A percentile compares a stretch with the other conserved stretches of the same genome.
Conservation (phyloP, 1,140 invertebrate species). For the Atopsyche davidsoni region DNA sequence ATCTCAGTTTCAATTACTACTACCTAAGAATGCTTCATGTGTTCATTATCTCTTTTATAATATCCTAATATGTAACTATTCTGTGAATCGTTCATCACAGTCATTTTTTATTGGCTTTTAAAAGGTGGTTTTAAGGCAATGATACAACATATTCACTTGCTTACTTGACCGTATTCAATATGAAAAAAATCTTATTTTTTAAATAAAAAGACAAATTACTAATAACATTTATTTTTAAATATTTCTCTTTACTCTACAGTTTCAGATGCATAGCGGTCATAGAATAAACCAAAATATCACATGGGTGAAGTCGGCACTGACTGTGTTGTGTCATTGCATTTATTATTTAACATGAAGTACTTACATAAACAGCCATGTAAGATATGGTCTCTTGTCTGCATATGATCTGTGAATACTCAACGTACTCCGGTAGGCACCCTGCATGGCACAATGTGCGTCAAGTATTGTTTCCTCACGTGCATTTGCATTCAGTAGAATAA, state of each 20-base stretch:
- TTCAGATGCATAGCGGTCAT: no score
- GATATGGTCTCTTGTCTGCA: constrained; percentile 12
- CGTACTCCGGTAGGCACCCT: constrained; percentile 2
- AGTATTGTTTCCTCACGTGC: not conserved
- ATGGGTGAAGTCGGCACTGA: not conserved
- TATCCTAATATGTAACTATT: constrained; percentile 12
- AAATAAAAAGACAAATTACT: not conserved
- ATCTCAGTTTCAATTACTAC: constrained; percentile 14
- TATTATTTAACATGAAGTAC: constrained; percentile 20
- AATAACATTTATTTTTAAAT: not conserved
- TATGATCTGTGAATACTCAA: constrained; percentile 18
- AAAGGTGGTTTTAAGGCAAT: constrained; percentile 15
- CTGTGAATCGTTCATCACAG: not conserved
- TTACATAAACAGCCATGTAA: constrained; percentile 15
- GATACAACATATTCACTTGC: constrained; percentile 16
- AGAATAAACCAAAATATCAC: not conserved
- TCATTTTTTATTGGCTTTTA: constrained; percentile 14
- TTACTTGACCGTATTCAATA: constrained; percentile 12
- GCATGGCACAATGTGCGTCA: constrained; percentile 21
- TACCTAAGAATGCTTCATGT: constrained; percentile 22
- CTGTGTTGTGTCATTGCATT: constrained; percentile 16
- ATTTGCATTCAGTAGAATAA: no score
- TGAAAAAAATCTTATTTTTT: not conserved
- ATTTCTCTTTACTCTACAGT: not conserved
- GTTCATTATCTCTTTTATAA: constrained; percentile 18